Conservation (phyloP, 1,140 invertebrate genomes). For the Leptinotarsa undecemlineata region DNA sequence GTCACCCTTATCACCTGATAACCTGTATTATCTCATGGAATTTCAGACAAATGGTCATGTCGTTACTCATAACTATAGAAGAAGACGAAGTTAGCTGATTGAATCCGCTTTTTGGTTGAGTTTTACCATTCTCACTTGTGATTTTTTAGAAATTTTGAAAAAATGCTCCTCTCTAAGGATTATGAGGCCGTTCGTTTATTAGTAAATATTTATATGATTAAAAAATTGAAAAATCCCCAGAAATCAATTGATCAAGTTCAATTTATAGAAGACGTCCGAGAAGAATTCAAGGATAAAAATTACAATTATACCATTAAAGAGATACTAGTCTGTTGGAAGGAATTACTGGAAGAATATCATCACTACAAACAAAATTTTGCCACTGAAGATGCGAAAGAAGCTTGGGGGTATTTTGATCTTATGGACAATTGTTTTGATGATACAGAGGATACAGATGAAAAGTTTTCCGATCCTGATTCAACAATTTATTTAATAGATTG, state of each 20-base stretch:
- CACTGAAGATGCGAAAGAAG: slow-evolving; percentile 3
- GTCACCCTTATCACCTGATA: no score
- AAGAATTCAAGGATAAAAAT: not conserved
- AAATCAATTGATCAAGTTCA: slow-evolving; percentile 11
- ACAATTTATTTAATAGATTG: slow-evolving; percentile 15
- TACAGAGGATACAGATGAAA: not conserved
- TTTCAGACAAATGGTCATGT: not conserved
- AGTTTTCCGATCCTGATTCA: slow-evolving; percentile 5
- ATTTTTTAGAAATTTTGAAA: not conserved
- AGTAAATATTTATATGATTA: slow-evolving; percentile 15
- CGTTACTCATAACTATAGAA: no score
- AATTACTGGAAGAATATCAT: slow-evolving; percentile 12
- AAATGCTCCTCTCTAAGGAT: not conserved
- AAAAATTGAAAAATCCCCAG: slow-evolving; percentile 13
- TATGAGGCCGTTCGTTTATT: slow-evolving; percentile 1
- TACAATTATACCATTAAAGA: slow-evolving; percentile 1
- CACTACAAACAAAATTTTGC: slow-evolving; percentile 5
- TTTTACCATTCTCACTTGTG: no score
- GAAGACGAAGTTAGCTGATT: no score
- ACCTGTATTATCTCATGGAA: no score
- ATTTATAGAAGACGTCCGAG: slow-evolving; percentile 8
- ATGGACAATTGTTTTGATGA: slow-evolving; percentile 13
- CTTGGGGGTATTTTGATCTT: slow-evolving; percentile 3
- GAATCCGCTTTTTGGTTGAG: no score
- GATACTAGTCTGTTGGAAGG: slow-evolving; percentile 4